Percentiles rank a stretch among this genome's conserved stretches.
phyloP scores from a whole-genome alignment of 2,113 vertebrate species.

The Oreochromis spilurus region DNA sequence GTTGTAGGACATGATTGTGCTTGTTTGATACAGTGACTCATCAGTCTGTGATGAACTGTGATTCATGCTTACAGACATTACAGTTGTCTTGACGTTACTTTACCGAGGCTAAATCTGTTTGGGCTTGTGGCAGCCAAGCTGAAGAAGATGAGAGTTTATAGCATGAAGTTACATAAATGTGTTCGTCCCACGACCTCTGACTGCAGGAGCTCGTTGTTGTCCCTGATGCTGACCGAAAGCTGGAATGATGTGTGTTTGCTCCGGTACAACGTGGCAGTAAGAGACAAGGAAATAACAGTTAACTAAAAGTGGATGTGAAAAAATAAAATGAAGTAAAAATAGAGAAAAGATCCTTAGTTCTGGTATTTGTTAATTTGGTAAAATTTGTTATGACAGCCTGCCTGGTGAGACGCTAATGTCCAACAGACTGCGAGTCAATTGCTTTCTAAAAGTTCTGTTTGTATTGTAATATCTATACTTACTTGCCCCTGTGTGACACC shows the following conservation, averaged over 20 bases:
- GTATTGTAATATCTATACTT: background rate
- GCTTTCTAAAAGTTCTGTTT: background rate
- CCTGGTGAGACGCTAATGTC: fast-evolving
- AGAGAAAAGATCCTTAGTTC: background rate
- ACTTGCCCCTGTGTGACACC: background rate
- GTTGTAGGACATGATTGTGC: background rate
- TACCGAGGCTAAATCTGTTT: background rate
- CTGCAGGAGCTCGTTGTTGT: too few relatives aligned
- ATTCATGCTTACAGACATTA: background rate
- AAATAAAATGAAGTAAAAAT: background rate
- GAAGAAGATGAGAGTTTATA: too few relatives aligned
- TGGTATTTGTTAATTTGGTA: background rate
- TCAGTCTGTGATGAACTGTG: background rate
- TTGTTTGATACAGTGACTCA: background rate
- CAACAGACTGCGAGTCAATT: fast-evolving
- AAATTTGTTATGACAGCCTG: too few relatives aligned
- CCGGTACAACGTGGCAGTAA: background rate
- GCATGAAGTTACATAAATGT: too few relatives aligned
- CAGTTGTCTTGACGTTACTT: fast-evolving
- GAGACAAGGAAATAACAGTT: background rate
- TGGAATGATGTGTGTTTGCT: background rate
- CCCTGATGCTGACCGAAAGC: too few relatives aligned
- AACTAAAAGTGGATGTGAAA: background rate
- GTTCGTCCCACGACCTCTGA: too few relatives aligned
- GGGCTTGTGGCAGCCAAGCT: too few relatives aligned